Evolutionary conservation across 2,888 invertebrate species (phyloP).

Genomic region (Actias luna): DNA sequence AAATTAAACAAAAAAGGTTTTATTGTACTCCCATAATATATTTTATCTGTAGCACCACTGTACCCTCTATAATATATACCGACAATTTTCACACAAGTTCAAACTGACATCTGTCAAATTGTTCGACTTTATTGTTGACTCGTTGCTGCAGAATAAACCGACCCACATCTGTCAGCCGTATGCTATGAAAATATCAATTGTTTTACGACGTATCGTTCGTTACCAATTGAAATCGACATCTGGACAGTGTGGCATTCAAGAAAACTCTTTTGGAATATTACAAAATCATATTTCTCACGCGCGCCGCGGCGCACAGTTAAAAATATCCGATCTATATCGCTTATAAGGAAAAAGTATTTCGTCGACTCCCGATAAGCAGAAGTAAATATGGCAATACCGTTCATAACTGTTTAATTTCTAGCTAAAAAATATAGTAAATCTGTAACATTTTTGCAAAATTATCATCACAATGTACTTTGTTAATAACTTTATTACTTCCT

Average conservation of each 20-base stretch:
- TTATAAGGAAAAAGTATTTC: not conserved
- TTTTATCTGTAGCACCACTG: not conserved
- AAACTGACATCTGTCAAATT: slow-evolving; percentile 19
- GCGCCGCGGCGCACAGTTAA: not conserved
- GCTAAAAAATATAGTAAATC: no score
- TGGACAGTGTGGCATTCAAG: slow-evolving; percentile 13
- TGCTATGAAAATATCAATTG: slow-evolving; percentile 18
- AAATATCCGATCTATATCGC: not conserved
- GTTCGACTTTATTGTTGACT: slow-evolving; percentile 13
- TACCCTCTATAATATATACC: not conserved
- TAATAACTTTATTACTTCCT: no score
- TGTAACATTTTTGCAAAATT: no score
- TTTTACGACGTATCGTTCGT: slow-evolving; percentile 12
- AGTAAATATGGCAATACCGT: no score
- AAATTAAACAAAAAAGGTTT: no score
- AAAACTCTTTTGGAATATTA: slow-evolving; percentile 7
- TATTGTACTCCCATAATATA: not conserved
- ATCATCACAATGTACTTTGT: no score
- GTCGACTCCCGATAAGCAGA: not conserved
- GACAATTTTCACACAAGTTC: slow-evolving; percentile 14
- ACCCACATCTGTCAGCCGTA: slow-evolving; percentile 19
- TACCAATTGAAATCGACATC: slow-evolving; percentile 18
- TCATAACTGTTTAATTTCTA: no score
- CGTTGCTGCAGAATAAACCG: not conserved
- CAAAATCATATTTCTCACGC: slow-evolving; percentile 5